Evolutionary conservation across 2,797 vertebrate genomes (phyloP), one percentile per base, ranked within the genome.

Genomic region (Sebastes paucispinis): DNA sequence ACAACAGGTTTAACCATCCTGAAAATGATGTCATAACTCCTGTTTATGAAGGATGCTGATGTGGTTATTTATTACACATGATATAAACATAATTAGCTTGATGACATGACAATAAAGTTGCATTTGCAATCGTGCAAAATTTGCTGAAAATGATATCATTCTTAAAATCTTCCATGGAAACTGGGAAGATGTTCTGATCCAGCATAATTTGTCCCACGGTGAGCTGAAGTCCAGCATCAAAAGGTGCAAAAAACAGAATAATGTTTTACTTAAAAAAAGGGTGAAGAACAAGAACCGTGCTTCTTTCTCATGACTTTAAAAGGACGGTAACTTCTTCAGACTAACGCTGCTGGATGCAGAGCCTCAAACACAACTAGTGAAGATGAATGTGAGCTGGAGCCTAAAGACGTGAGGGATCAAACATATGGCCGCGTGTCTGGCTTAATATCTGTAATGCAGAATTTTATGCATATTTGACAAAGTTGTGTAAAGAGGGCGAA

Each of bases 401-500:
- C 65, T 63, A 54, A 84, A 88, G 84, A 76, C 27, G 16, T 9
- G 32, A 72, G 68, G 75, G 76, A 80, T 82, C 76, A 77, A 83
- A 82, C 88, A 65, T 75, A 70, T 43, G 69, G 79, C 80, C 24
- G 25, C 3, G 81, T 83, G 54, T 63, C 73, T 72, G 79, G 82
- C 74, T 77, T 54, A 6, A n/a, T 75, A 76, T 68, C 34, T 16
- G 6, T 54, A 54, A 55, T 68, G 68, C 60, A 74, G 65, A 69
- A 78, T 80, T 76, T 62, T 69, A 70, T 75, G 80, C 82, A 77
- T 69, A 73, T 83, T 79, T 73, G 32, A 75, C 58, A 75, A 73
- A 88, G 69, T 66, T 47, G 73, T 8, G 52, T 58, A 43, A 81
- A 81, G 47, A 55, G 52, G 62, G 4, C 18, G 20, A 77, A 29